A percentile compares a stretch with the other conserved stretches of the same genome.
Evolutionary conservation across 2,888 invertebrate genomes (phyloP).

Genomic region (Andrena haemorrhoa): DNA sequence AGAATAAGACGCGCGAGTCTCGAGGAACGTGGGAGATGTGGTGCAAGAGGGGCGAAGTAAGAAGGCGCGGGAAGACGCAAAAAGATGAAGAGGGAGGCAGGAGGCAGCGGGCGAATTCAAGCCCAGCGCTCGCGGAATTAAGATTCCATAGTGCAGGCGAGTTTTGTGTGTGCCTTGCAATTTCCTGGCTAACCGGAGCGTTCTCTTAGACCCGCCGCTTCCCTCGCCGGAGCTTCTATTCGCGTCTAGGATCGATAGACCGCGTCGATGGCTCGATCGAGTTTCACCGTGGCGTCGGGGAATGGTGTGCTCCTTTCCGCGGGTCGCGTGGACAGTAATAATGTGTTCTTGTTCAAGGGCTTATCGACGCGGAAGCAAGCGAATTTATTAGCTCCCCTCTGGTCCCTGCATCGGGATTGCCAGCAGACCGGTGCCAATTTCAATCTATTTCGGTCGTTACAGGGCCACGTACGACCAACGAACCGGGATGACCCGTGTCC

Average conservation of each 20-base stretch:
- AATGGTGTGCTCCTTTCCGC: neutral
- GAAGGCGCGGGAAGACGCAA: conserved; percentile 14
- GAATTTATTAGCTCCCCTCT: neutral
- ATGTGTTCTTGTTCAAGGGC: conserved; percentile 4
- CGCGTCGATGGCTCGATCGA: neutral
- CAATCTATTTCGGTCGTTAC: conserved; percentile 13
- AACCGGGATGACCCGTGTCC: conserved; percentile 3
- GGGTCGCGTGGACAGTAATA: neutral
- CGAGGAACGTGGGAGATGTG: conserved; percentile 27
- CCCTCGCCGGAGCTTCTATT: neutral
- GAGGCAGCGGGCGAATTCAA: conserved; percentile 68
- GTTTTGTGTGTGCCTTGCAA: conserved; percentile 79
- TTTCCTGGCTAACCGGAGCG: conserved; percentile 78
- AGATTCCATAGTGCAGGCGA: conserved; percentile 79
- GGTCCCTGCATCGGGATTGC: neutral
- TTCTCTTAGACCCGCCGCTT: conserved; percentile 21
- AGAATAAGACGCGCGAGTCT: conserved; percentile 66
- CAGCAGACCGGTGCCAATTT: conserved; percentile 15
- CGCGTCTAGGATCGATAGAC: conserved; percentile 13
- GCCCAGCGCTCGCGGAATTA: conserved; percentile 72
- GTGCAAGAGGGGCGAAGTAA: conserved; percentile 33
- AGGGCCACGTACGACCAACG: conserved; percentile 14
- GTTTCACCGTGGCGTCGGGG: neutral
- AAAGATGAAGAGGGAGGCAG: conserved; percentile 37
- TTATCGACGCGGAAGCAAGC: neutral